A percentile compares a stretch with the other conserved stretches of the same genome.
Evolutionary conservation across 2,113 vertebrate genomes (phyloP).

Genomic region (Sprattus sprattus): DNA sequence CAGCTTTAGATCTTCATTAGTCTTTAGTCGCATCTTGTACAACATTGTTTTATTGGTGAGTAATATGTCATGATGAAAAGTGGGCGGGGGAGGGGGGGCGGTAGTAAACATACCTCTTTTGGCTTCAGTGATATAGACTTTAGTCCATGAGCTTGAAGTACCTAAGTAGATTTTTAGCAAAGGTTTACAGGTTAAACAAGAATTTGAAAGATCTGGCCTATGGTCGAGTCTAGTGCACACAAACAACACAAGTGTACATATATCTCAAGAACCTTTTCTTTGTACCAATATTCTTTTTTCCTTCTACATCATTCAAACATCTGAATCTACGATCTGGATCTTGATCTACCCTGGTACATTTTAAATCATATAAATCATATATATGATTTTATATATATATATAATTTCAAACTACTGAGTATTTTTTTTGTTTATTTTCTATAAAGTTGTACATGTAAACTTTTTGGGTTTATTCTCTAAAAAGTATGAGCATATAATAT

Average conservation of each 20-base stretch:
- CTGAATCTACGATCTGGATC: too few species aligned
- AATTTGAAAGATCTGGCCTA: background rate
- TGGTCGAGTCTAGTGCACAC: too few species aligned
- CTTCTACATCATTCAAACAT: too few species aligned
- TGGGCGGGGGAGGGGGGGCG: too few species aligned
- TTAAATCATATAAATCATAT: too few species aligned
- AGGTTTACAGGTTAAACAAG: constrained; percentile 57
- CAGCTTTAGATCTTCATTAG: background rate
- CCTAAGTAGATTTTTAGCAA: constrained; percentile 67
- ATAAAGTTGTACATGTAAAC: background rate
- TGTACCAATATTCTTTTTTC: too few species aligned
- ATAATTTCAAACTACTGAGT: too few species aligned
- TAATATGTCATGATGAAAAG: background rate
- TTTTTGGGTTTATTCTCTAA: too few species aligned
- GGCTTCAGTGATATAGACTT: constrained; percentile 89
- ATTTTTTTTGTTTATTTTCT: too few species aligned
- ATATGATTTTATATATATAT: too few species aligned
- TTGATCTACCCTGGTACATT: too few species aligned
- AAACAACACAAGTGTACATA: background rate
- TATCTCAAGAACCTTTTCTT: background rate
- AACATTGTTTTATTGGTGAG: background rate
- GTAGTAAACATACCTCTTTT: constrained; percentile 84
- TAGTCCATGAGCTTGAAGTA: constrained; percentile 91
- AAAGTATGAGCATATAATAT: background rate
- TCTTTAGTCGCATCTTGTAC: background rate